Evolutionary conservation across 1,140 invertebrate species (phyloP).

Genomic region (Halictus rubicundus): DNA sequence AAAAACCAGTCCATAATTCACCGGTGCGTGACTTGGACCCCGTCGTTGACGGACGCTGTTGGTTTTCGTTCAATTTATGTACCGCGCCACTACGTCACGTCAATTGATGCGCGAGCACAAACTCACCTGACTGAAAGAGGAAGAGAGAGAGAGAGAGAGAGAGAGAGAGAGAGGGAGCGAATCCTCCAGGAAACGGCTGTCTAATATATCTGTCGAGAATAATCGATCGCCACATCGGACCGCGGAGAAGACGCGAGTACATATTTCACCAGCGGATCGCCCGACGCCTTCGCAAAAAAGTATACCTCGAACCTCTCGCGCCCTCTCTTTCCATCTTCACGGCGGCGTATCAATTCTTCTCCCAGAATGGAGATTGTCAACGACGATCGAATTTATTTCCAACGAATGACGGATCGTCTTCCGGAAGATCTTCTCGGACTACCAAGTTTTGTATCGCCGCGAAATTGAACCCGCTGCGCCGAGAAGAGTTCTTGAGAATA

Average conservation of each 20-base stretch:
- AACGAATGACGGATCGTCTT: conserved; percentile 1
- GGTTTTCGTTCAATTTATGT: conserved; percentile 59
- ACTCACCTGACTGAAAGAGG: too few relatives aligned
- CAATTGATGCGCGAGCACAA: conserved; percentile 43
- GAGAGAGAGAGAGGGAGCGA: background rate
- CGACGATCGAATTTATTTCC: conserved; percentile 1
- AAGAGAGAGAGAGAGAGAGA: too few relatives aligned
- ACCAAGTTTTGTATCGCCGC: too few relatives aligned
- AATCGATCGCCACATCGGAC: conserved; percentile 51
- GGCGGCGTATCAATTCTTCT: background rate
- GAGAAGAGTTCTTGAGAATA: background rate
- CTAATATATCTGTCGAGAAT: conserved; percentile 63
- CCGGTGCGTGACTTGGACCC: conserved; percentile 5
- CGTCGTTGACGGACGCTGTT: conserved; percentile 46
- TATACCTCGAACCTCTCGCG: too few relatives aligned
- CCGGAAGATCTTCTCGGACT: too few relatives aligned
- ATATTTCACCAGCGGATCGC: conserved; percentile 27
- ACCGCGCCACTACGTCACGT: conserved; percentile 57
- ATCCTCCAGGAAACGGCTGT: conserved; percentile 60
- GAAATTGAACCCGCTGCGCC: too few relatives aligned
- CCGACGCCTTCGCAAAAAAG: background rate
- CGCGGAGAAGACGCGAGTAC: conserved; percentile 35
- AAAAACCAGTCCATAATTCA: conserved; percentile 61
- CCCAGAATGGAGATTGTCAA: background rate
- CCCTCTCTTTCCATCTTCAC: too few relatives aligned